A percentile compares a stretch with the other conserved stretches of the same genome.
Evolutionary conservation across 1,140 invertebrate species (phyloP).

Genomic region (Drosophila serrata): DNA sequence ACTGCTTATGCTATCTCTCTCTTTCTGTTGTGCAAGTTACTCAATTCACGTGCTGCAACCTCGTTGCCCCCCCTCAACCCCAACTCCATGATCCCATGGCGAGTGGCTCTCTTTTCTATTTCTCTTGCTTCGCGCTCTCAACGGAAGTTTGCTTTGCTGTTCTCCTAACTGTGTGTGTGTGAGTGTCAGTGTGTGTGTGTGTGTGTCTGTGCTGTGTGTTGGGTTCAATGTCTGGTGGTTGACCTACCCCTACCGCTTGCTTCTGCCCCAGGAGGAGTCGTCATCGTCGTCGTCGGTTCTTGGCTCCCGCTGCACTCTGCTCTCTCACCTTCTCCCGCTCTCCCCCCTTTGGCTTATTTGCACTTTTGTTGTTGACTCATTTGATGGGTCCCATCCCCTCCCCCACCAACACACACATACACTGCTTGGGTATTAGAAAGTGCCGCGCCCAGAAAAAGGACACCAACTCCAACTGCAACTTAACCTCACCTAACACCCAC

Average conservation of each 20-base stretch:
- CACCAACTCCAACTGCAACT: neutral
- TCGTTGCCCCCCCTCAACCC: conserved; percentile 35
- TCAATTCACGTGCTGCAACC: conserved; percentile 54
- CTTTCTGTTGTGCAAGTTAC: conserved; percentile 2
- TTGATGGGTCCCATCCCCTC: conserved; percentile 15
- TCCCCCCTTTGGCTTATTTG: conserved; percentile 58
- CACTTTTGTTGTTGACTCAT: conserved; percentile 67
- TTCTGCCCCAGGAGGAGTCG: conserved; percentile 46
- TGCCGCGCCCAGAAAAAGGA: conserved; percentile 39
- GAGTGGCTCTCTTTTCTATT: conserved; percentile 28
- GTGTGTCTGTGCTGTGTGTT: conserved; percentile 8
- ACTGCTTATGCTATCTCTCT: conserved; percentile 5
- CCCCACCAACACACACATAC: neutral
- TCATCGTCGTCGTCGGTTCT: conserved; percentile 8
- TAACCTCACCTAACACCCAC: neutral
- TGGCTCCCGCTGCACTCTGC: conserved; percentile 38
- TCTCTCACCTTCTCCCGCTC: neutral
- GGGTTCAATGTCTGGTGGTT: conserved; percentile 84
- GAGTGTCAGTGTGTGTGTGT: conserved; percentile 9
- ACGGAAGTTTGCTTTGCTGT: conserved; percentile 36
- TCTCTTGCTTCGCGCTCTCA: conserved; percentile 33
- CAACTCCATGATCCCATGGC: conserved; percentile 37
- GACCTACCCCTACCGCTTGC: conserved; percentile 76
- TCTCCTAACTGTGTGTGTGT: neutral
- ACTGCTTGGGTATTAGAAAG: conserved; percentile 51